Evolutionary conservation across 2,888 invertebrate species (phyloP).

Genomic region (Eudasyphora cyanicolor): DNA sequence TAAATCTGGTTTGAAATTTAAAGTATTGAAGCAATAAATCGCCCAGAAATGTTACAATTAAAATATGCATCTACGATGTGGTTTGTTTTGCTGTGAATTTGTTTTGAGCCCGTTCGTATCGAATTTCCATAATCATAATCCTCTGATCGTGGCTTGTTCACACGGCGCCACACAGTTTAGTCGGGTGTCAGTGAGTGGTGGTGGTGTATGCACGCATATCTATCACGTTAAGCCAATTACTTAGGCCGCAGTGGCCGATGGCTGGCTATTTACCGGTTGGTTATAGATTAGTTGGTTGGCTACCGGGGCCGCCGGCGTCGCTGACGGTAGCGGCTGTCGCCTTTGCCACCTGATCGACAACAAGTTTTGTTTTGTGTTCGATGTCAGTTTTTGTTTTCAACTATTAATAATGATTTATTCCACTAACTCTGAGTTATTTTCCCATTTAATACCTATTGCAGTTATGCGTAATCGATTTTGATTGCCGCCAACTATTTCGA

Average conservation of each 20-base stretch:
- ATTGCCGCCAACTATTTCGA: conserved; percentile 5
- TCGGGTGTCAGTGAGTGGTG: conserved; percentile 16
- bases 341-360: conserved; percentile 61
- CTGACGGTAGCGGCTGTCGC: conserved; percentile 21
- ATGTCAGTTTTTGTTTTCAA: conserved; percentile 22
- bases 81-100: background rate
- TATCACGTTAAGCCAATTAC: conserved; percentile 54
- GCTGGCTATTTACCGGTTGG: background rate
- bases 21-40: conserved; percentile 78
- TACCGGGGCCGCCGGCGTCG: background rate
- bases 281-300: background rate
- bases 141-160: conserved; percentile 42
- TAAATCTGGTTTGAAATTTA: conserved; percentile 84
- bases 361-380: conserved; percentile 55
- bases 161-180: conserved; percentile 52
- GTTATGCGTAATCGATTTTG: conserved; percentile 46
- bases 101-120: conserved; percentile 51
- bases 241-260: background rate
- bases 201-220: conserved; percentile 19
- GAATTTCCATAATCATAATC: conserved; percentile 51
- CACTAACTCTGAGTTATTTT: conserved; percentile 7
- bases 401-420: conserved; percentile 53
- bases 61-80: background rate
- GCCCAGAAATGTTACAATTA: background rate
- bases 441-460: background rate